Conservation (phyloP, 2,113 vertebrate genomes). For the Pachycephala philippinensis region DNA sequence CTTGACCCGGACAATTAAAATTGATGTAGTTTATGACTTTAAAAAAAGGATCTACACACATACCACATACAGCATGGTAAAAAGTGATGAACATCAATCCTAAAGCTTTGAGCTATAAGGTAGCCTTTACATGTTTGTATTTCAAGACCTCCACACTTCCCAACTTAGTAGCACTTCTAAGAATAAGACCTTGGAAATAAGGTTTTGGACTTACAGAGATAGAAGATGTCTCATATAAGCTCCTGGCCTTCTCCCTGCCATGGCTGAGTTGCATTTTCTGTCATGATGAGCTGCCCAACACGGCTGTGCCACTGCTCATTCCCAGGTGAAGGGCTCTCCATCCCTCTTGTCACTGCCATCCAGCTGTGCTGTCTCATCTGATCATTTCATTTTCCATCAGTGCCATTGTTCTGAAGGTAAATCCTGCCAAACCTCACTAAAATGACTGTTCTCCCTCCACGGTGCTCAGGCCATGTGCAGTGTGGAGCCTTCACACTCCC, state of each 20-base stretch:
- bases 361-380: background rate
- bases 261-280: background rate
- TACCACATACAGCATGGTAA: background rate
- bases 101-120: background rate
- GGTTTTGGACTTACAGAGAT: background rate
- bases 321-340: background rate
- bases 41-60: background rate
- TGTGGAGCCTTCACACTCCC: background rate
- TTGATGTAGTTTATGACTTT: background rate
- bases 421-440: background rate
- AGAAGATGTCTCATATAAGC: background rate
- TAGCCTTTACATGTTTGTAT: background rate
- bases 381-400: background rate
- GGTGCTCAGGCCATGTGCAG: background rate
- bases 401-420: background rate
- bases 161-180: background rate
- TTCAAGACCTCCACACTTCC: background rate
- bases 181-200: background rate
- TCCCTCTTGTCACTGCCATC: background rate
- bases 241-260: background rate
- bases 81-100: background rate
- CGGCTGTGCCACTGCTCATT: rapidly evolving
- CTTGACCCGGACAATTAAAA: background rate
- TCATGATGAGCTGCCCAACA: background rate
- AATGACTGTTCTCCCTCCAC: background rate